These are phyloP conservation scores for Leucosticte australis DNA, from an alignment of 2,113 vertebrate species.

Conservation along the genomic window DNA sequence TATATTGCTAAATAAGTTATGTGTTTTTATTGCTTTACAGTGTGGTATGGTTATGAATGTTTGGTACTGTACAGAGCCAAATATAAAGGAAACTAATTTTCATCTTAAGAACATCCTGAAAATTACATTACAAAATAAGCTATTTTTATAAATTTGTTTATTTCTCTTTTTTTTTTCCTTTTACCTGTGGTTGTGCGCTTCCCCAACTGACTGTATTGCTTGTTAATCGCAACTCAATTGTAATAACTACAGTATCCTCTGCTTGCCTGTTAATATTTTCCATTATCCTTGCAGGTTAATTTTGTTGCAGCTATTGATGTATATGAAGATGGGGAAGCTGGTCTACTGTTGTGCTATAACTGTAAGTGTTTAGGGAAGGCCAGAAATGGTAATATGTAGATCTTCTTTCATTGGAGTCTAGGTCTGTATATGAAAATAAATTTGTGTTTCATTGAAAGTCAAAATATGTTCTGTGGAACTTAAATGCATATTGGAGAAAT, in stretches of 20 bases:
- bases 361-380: constrained; percentile 81
- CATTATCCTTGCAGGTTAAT: constrained; percentile 87
- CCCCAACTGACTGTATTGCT: not conserved
- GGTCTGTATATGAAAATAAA: not conserved
- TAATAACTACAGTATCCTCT: not conserved
- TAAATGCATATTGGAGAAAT: not conserved
- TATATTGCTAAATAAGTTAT: not conserved
- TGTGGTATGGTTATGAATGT: not conserved
- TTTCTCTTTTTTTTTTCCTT: not conserved
- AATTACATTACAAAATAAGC: not conserved
- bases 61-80: not conserved
- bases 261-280: constrained; percentile 19
- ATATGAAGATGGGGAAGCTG: constrained; percentile 99
- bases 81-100: not conserved
- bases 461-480: not conserved
- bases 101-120: not conserved
- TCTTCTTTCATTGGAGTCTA: not conserved
- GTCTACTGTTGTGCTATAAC: constrained; percentile 94
- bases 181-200: not conserved
- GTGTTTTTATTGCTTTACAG: not conserved
- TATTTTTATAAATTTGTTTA: not conserved
- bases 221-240: not conserved
- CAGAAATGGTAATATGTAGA: not conserved
- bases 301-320: constrained; percentile 98
- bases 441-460: not conserved